These are phyloP conservation scores for Caenorhabditis latens DNA, from an alignment of 1,140 invertebrate species.

Conservation along the genomic window DNA sequence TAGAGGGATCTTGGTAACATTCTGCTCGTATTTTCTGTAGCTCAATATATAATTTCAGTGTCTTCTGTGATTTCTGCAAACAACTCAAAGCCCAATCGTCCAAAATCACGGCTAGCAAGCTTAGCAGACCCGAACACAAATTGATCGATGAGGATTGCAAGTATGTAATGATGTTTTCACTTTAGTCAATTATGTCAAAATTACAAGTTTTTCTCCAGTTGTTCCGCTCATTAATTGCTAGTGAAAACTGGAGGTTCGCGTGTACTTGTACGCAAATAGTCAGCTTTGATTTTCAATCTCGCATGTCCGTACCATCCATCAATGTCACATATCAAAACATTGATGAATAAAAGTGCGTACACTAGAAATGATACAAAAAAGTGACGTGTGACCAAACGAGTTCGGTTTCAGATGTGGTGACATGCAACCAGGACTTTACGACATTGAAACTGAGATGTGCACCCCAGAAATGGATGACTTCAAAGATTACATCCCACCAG, in stretches of 20 bases:
- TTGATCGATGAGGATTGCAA: slow-evolving; percentile 65
- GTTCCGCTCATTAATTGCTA: background rate
- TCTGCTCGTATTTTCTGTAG: background rate
- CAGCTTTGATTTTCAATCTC: background rate
- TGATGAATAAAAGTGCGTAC: background rate
- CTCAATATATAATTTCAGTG: slow-evolving; percentile 66
- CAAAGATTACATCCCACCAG: slow-evolving; percentile 77
- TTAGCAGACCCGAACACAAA: slow-evolving; percentile 39
- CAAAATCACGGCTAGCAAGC: slow-evolving; percentile 47
- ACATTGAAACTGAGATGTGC: slow-evolving; percentile 78
- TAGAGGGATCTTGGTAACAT: slow-evolving; percentile 75
- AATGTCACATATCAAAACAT: background rate
- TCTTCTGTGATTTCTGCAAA: slow-evolving; percentile 77
- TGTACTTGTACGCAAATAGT: slow-evolving; percentile 8
- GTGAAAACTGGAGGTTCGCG: slow-evolving; percentile 1
- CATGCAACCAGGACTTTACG: slow-evolving; percentile 74
- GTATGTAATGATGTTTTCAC: slow-evolving; percentile 43
- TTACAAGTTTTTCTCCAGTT: background rate
- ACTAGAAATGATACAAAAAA: background rate
- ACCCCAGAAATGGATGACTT: slow-evolving; percentile 77
- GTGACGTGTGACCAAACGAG: slow-evolving; percentile 29
- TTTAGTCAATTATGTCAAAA: slow-evolving; percentile 17
- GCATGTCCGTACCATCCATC: background rate
- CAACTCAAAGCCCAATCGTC: slow-evolving; percentile 74
- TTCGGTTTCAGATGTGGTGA: slow-evolving; percentile 62